Percentiles rank a stretch among this genome's conserved stretches.
Evolutionary conservation across 2,113 vertebrate species (phyloP).

Genomic region (Turdus rufiventris): DNA sequence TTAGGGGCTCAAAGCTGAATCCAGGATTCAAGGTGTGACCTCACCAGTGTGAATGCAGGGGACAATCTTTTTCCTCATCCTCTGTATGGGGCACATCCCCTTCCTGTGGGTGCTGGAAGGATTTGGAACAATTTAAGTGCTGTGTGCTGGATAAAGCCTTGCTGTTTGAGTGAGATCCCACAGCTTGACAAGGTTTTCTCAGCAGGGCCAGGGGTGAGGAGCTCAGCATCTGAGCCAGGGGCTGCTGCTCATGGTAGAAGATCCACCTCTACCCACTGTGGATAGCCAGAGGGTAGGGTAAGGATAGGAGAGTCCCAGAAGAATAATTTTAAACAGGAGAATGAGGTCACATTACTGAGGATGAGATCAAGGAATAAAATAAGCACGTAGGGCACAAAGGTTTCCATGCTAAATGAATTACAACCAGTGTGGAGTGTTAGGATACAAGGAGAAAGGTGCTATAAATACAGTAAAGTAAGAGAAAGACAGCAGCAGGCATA

Average conservation of each 20-base stretch:
- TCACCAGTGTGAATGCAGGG: neutral
- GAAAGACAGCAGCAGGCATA: constrained; percentile 38
- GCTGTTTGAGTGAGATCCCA: neutral
- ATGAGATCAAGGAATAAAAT: constrained; percentile 67
- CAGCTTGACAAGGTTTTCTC: neutral
- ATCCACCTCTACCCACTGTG: neutral
- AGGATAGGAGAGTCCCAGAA: constrained; percentile 31
- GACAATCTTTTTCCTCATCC: neutral
- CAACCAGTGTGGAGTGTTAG: constrained; percentile 35
- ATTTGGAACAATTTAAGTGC: neutral
- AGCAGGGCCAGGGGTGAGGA: rapidly evolving
- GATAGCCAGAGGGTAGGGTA: neutral
- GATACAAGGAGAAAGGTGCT: constrained; percentile 62
- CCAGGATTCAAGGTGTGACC: neutral
- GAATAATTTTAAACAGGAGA: constrained; percentile 12
- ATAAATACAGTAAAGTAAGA: constrained; percentile 60
- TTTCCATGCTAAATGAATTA: constrained; percentile 60
- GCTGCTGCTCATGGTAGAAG: rapidly evolving
- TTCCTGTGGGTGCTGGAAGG: neutral
- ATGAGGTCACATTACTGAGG: constrained; percentile 61
- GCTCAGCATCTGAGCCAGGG: neutral
- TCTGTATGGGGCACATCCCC: neutral
- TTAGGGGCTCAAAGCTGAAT: neutral
- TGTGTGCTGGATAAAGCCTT: neutral
- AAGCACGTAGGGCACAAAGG: constrained; percentile 61